phyloP scores from a whole-genome alignment of 2,888 invertebrate species.

The Rotaria magnacalcarata region DNA sequence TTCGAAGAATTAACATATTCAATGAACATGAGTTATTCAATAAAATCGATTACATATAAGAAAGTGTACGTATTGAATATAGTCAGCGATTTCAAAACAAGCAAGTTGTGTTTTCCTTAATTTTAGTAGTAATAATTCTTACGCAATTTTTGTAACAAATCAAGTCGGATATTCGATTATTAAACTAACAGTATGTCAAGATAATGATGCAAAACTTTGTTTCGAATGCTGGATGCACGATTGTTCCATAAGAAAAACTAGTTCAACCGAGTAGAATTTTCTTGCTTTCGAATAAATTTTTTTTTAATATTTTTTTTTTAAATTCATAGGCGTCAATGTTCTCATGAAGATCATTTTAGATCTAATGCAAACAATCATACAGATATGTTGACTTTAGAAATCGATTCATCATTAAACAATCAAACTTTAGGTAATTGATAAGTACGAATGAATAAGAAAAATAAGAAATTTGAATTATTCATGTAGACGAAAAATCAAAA shows the following conservation, averaged over 20 bases:
- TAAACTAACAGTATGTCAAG: neutral
- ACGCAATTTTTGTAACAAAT: neutral
- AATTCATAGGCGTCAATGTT: neutral
- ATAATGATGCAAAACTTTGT: neutral
- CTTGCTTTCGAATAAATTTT: neutral
- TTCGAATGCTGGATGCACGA: neutral
- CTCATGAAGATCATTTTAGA: neutral
- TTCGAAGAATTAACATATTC: constrained; percentile 14
- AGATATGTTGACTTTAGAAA: neutral
- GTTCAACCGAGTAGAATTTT: neutral
- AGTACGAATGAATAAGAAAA: too few species aligned
- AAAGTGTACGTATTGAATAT: neutral
- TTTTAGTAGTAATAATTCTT: neutral
- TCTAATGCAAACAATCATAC: neutral
- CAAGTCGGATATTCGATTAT: neutral
- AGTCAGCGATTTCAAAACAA: too few species aligned
- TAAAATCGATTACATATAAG: neutral
- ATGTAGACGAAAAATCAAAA: neutral
- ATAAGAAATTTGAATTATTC: neutral
- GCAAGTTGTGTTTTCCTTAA: neutral
- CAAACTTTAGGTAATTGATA: neutral
- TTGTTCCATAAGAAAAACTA: neutral
- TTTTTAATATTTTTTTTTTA: neutral
- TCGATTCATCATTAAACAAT: neutral
- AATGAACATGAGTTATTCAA: neutral